Conservation (phyloP, 2,113 vertebrate genomes). For the Rhinogobius similis region DNA sequence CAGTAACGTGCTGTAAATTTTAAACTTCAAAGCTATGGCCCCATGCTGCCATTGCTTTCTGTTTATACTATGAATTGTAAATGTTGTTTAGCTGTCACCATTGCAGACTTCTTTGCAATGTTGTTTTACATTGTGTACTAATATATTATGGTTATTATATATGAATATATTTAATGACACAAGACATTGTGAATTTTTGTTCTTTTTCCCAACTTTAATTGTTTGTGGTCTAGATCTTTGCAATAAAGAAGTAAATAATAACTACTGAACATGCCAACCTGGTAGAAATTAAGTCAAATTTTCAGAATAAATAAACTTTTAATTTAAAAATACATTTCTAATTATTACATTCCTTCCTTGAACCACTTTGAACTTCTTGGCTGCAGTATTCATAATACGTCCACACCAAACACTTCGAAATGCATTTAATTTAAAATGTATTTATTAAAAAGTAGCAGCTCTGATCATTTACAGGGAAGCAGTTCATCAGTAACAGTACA, state of each 20-base stretch:
- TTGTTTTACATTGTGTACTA: constrained; percentile 97
- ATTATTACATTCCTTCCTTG: neutral
- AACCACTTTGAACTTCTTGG: neutral
- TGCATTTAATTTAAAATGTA: constrained; percentile 51
- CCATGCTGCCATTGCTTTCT: constrained; percentile 75
- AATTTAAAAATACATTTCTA: constrained; percentile 70
- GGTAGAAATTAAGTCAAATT: constrained; percentile 91
- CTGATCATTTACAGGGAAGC: constrained; percentile 63
- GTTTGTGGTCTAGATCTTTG: constrained; percentile 84
- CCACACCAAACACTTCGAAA: constrained; percentile 24
- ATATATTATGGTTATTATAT: constrained; percentile 99
- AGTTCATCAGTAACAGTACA: constrained; percentile 59
- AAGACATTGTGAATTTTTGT: constrained; percentile 92
- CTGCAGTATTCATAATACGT: too few species aligned
- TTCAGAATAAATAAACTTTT: constrained; percentile 91
- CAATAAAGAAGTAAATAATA: constrained; percentile 87
- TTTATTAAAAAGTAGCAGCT: constrained; percentile 70
- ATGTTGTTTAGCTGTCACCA: constrained; percentile 89
- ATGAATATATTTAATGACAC: constrained; percentile 99
- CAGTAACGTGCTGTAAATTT: constrained; percentile 67
- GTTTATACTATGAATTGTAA: constrained; percentile 94
- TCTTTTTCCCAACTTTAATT: constrained; percentile 56
- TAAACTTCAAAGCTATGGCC: constrained; percentile 48
- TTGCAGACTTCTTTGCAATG: constrained; percentile 84
- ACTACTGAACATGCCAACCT: constrained; percentile 87